Evolutionary conservation across 2,888 invertebrate genomes (phyloP), one percentile per base, ranked within the genome.

Genomic region (Halictus ligatus): DNA sequence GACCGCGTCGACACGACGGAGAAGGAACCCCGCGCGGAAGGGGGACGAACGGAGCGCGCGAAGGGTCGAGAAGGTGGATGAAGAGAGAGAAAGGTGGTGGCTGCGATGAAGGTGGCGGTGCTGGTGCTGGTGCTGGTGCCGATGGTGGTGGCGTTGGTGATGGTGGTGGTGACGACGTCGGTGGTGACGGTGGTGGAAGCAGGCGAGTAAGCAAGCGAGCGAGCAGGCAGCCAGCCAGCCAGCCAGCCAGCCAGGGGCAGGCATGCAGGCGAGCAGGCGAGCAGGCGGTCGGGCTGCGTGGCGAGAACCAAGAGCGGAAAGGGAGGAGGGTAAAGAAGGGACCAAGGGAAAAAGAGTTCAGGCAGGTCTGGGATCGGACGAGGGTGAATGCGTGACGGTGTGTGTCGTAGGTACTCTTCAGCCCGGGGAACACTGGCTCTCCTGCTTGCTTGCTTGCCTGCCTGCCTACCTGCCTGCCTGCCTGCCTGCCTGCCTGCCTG

Each of bases 301-400:
- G 84, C 35, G 80, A 80, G 85, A 64, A 83, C 82, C 58, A 74
- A 75, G 86, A 76, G 83, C 80, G 90, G 89, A 67, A 88, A 90
- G 78, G 85, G 86, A 91, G 90, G 89, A 89, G 85, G 89, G 89
- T 84, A 83, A 88, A 88, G 90, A 91, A 92, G 91, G 91, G 91
- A 91, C 91, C 89, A 92, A 90, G 91, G 91, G 92, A 92, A 92
- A 93, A 93, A 93, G 92, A 93, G 93, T 94, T 94, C 92, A 91
- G 94, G 92, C 92, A 94, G 94, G 94, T 94, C 94, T 93, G 93
- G 91, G 91, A 90, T 92, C 90, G 90, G 90, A 89, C 86, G 93
- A 94, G 93, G 94, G 94, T 94, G 92, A 93, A 93, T 92, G 93
- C 92, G 92, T 93, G 92, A 93, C 92, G 92, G 92, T 91, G 91